Evolutionary conservation across 2,888 invertebrate species (phyloP).

Genomic region (Liopterus haemorrhoidalis): DNA sequence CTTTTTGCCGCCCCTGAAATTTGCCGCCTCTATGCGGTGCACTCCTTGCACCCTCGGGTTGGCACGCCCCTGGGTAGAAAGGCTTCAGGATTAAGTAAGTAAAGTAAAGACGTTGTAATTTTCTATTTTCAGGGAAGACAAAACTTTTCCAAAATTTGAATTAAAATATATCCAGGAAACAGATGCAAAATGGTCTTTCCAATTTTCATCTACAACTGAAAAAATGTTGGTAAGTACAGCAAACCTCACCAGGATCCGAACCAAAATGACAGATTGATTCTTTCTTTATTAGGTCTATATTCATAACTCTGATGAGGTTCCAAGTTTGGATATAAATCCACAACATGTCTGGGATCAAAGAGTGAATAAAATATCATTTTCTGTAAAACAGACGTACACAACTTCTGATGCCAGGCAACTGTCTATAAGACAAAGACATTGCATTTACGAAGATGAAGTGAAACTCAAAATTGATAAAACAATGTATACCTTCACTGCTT

Average conservation of each 20-base stretch:
- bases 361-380: constrained; percentile 58
- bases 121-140: constrained; percentile 47
- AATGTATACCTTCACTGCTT: constrained; percentile 66
- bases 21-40: too few relatives aligned
- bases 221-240: constrained; percentile 36
- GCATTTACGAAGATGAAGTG: constrained; percentile 65
- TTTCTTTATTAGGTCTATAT: constrained; percentile 53
- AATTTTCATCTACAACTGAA: constrained; percentile 41
- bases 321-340: constrained; percentile 61
- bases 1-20: too few relatives aligned
- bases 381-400: constrained; percentile 71
- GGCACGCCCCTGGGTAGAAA: too few relatives aligned
- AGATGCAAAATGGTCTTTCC: constrained; percentile 59
- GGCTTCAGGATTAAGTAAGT: too few relatives aligned
- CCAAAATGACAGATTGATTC: constrained; percentile 10
- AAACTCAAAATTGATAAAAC: constrained; percentile 51
- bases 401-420: constrained; percentile 68
- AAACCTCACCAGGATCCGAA: neutral
- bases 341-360: constrained; percentile 64
- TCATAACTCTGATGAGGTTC: constrained; percentile 64
- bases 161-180: constrained; percentile 59
- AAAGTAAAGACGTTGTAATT: too few relatives aligned
- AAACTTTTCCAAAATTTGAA: constrained; percentile 46
- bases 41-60: too few relatives aligned
- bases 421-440: constrained; percentile 61